Evolutionary conservation across 2,888 invertebrate genomes (phyloP), one percentile per base, ranked within the genome.

Genomic region (Dryocosmus kuriphilus): DNA sequence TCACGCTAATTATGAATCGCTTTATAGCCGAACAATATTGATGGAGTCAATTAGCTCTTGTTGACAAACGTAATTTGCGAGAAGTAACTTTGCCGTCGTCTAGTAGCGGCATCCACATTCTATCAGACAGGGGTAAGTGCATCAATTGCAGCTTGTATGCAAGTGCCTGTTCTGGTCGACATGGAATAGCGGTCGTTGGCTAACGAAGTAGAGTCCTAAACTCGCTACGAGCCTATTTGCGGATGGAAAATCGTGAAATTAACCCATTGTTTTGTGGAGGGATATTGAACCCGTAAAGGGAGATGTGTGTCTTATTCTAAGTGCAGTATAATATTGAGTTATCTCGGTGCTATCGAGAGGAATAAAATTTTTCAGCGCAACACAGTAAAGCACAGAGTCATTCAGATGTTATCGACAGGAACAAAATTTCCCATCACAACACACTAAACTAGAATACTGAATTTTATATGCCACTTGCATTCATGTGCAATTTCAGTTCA

Each of bases 41-140:
- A 86, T 86, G 81, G 80, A 83, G 88, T 89, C 90, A 90, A 91
- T 91, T 90, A 90, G 89, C 85, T 85, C 82, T 87, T 90, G 90
- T 91, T 91, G 89, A 90, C 89, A 89, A 91, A 91, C 89, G 87
- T 89, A 91, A 91, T 91, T 91, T 90, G 84, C 85, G 78, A 85
- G 85, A 88, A 88, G 88, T 87, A 89, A 90, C 89, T 90, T 90
- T 88, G 87, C 83, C 80, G 80, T n/a, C 75, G 74, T 60, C 62
- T 38, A 73, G 74, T 75, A 81, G 81, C 77, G 67, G 75, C 74
- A 71, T 71, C 71, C n/a, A 27, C 60, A 74, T 62, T 65, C 71
- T 60, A 55, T 27, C 22, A 76, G 76, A 67, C 57, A 76, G 76
- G n/a, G 14, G 57, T 67, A 65, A 67, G 51, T 76, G 30, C 57